Base-by-base conservation (phyloP, 2,113 vertebrate species). In the Ascaphus truei region DNA sequence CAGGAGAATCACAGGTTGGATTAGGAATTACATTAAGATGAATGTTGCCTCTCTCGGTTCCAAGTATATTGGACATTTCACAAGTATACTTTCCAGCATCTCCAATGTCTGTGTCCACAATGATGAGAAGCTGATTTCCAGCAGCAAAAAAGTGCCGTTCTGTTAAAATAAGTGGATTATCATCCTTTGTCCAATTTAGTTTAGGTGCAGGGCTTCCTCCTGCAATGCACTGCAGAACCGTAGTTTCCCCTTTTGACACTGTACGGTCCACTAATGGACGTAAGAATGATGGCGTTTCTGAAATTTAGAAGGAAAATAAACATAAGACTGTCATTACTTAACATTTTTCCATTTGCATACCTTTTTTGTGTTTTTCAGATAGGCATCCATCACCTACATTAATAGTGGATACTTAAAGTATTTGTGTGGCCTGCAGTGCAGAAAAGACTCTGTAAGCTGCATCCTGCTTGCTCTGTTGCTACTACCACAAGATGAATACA, bases 121-220 rank as follows among this genome's bases (percentile, higher is more conserved):
- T 93, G 71, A 99, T 98, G 27, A 99, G 91, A 23, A 98, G 89
- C 83, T 99, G 95, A 74, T 98, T 96, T 74, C 92, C 94, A 0
- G 96, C 96, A 8, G 96, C 96, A 7, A 99, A 99, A 55, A 98
- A 99, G 84, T 99, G 96, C 1, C 95, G 90, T 73, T 98, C 96
- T 0, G 96, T 98, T 63, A 95, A 88, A 20, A 88, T 10, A 2
- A 99, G 81, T 0, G 95, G 94, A 76, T 87, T 94, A 78, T 98
- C 95, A 22, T 99, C 95, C 75, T 99, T 99, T 74, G 95, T 99
- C 96, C 96, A 99, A 84, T 97, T 98, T 10, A 99, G 77, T 4
- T 85, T 88, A 0, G 96, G 96, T 0, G 92, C 84, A 27, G 96
- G 96, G 76, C 94, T 99, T 1, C 96, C 95, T 0, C 94, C 94